Conservation (phyloP, 1,140 invertebrate species). For the Bombus breviceps region DNA sequence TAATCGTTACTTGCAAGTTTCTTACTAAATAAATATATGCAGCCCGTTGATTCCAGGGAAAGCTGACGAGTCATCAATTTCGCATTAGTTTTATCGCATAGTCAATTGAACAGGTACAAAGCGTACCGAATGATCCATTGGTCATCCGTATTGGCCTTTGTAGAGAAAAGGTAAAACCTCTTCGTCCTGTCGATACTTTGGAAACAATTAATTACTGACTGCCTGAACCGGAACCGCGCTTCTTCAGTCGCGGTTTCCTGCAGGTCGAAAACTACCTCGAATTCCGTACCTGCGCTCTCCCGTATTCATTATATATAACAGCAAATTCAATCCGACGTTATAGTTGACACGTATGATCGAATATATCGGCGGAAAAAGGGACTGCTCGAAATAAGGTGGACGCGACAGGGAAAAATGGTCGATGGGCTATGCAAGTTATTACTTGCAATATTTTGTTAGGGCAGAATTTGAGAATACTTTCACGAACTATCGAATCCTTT, state of each 20-base stretch:
- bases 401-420: not conserved
- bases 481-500: no score
- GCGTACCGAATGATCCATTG: not conserved
- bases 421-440: no score
- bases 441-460: no score
- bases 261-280: conserved; percentile 17
- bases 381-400: not conserved
- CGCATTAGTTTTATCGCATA: not conserved
- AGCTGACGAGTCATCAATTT: not conserved
- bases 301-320: conserved; percentile 11
- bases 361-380: no score
- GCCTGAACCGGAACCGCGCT: conserved; percentile 11
- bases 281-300: not conserved
- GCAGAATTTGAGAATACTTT: not conserved
- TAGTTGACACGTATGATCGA: not conserved
- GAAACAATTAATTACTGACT: conserved; percentile 36
- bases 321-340: not conserved
- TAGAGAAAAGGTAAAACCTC: not conserved
- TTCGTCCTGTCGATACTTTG: not conserved
- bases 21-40: not conserved
- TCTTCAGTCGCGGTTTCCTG: conserved; percentile 28
- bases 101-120: not conserved
- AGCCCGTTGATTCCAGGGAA: not conserved
- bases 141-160: not conserved
- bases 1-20: no score